phyloP scores from a whole-genome alignment of 2,797 vertebrate species.

The Macropodus opercularis region DNA sequence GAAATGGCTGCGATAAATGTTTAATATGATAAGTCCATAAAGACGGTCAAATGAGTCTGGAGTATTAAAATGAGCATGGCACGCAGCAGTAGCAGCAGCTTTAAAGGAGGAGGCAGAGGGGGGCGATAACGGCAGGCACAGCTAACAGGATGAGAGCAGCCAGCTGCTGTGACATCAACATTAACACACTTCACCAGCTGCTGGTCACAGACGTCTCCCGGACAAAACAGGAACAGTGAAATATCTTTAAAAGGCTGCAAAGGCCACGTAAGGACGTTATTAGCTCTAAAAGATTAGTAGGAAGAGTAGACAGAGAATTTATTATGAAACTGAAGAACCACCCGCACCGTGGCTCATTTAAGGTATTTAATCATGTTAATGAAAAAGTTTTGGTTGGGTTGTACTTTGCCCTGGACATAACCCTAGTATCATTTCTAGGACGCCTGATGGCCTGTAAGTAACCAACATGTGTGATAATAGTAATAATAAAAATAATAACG shows the following conservation, averaged over 20 bases:
- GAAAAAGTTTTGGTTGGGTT: too few relatives aligned
- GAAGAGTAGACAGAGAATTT: too few relatives aligned
- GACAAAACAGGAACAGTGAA: constrained; percentile 63
- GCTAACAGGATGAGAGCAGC: constrained; percentile 77
- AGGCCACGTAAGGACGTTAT: constrained; percentile 56
- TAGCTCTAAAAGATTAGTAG: constrained; percentile 38
- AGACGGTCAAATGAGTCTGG: constrained; percentile 80
- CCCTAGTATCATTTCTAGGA: too few relatives aligned
- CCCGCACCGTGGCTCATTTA: not conserved
- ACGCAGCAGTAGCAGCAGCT: constrained; percentile 57
- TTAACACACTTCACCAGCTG: constrained; percentile 77
- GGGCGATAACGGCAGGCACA: constrained; percentile 69
- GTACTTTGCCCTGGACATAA: too few relatives aligned
- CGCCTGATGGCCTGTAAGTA: too few relatives aligned
- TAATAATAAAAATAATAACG: too few relatives aligned
- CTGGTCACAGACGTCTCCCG: constrained; percentile 65
- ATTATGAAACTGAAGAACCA: too few relatives aligned
- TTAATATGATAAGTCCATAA: constrained; percentile 83
- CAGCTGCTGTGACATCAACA: constrained; percentile 80
- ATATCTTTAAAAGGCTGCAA: constrained; percentile 53
- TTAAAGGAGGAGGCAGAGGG: constrained; percentile 45
- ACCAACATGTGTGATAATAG: too few relatives aligned
- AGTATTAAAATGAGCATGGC: constrained; percentile 78
- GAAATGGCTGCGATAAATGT: constrained; percentile 82
- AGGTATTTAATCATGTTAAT: too few relatives aligned